Conservation (phyloP, 2,113 vertebrate genomes). For the Hypomesus transpacificus region DNA sequence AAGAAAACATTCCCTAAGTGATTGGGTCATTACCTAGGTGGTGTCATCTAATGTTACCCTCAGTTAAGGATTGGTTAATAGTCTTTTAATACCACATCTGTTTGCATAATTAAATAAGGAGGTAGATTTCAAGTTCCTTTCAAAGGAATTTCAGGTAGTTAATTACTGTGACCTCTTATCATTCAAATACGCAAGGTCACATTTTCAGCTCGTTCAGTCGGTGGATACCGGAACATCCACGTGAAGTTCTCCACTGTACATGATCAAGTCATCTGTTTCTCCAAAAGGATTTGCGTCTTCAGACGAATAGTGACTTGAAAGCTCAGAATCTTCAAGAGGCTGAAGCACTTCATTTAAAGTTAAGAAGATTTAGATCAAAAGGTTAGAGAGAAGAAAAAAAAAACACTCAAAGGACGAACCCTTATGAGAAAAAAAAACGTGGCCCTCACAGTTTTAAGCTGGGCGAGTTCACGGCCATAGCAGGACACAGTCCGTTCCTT, state of each 20-base stretch:
- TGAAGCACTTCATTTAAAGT: constrained; percentile 75
- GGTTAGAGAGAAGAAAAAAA: constrained; percentile 62
- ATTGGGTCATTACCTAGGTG: constrained; percentile 14
- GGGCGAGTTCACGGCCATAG: constrained; percentile 65
- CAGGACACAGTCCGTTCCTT: constrained; percentile 65
- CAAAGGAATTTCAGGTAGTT: background rate
- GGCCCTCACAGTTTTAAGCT: constrained; percentile 66
- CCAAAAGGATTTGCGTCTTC: constrained; percentile 66
- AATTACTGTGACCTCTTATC: background rate
- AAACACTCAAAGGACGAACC: constrained; percentile 60
- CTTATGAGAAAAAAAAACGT: constrained; percentile 32
- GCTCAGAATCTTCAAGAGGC: constrained; percentile 67
- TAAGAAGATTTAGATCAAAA: constrained; percentile 82
- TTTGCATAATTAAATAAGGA: background rate
- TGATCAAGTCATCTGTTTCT: constrained; percentile 61
- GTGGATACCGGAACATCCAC: constrained; percentile 42
- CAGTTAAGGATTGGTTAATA: constrained; percentile 1
- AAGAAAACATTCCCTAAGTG: constrained; percentile 24
- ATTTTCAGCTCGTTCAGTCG: constrained; percentile 34
- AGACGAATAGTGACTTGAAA: constrained; percentile 71
- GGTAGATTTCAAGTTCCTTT: too few relatives aligned
- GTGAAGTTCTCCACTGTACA: constrained; percentile 43
- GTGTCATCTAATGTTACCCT: constrained; percentile 3
- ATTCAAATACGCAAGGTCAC: constrained; percentile 17
- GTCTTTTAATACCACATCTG: background rate